Evolutionary conservation across 2,888 invertebrate species (phyloP).

Genomic region (Mythimna lalbum): DNA sequence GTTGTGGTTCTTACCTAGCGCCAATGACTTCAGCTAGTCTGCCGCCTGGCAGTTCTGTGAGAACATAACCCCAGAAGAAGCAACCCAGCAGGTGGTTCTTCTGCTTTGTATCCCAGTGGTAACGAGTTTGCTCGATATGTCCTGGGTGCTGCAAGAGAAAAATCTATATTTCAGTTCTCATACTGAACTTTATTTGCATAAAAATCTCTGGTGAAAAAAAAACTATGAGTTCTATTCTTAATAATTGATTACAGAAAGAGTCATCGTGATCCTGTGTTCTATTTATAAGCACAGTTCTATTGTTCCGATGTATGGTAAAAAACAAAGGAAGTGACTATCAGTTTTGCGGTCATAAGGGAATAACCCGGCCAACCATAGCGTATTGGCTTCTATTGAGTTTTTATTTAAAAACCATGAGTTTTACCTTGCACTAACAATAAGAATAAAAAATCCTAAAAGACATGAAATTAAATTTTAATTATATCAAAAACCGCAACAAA

Average conservation of each 20-base stretch:
- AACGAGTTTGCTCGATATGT: conserved; percentile 90
- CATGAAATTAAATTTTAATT: not conserved
- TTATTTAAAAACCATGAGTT: conserved; percentile 12
- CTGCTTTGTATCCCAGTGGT: conserved; percentile 94
- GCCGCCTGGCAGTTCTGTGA: conserved; percentile 97
- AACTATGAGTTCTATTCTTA: not conserved
- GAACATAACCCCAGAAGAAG: conserved; percentile 98
- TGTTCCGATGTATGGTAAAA: conserved; percentile 13
- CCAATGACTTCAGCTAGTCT: conserved; percentile 96
- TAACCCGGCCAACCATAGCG: conserved; percentile 27
- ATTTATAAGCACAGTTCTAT: conserved; percentile 27
- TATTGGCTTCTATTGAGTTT: conserved; percentile 12
- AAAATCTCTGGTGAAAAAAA: not conserved
- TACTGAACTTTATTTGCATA: conserved; percentile 5
- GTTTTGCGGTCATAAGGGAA: conserved; percentile 42
- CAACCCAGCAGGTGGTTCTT: conserved; percentile 95
- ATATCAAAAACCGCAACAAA: conserved; percentile 24
- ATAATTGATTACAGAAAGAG: not conserved
- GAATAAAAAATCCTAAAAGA: not conserved
- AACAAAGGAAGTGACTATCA: conserved; percentile 47
- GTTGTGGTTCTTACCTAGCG: conserved; percentile 88
- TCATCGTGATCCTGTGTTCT: conserved; percentile 11
- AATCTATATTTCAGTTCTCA: conserved; percentile 8
- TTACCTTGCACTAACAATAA: conserved; percentile 3
- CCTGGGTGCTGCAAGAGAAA: conserved; percentile 80